Base-by-base conservation (phyloP, 2,113 vertebrate species). In the Pygoscelis antarcticus region DNA sequence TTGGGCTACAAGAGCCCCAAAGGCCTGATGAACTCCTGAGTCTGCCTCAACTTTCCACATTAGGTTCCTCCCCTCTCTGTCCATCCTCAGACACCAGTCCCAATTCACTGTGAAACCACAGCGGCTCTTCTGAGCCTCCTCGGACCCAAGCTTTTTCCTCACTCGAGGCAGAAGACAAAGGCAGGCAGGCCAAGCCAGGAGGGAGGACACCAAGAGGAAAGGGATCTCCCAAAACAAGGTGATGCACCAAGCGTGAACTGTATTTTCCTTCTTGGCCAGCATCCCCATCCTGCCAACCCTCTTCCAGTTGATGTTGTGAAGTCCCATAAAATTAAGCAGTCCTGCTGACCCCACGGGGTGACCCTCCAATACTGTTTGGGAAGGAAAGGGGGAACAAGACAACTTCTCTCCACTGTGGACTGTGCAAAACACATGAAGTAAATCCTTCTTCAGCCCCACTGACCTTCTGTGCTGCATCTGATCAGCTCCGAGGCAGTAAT, bases 331-430 rank as follows among this genome's bases (percentile, higher is more conserved):
- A 17, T 8, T 2, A 27, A 75, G 12, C 12, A 13, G 36, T 6
- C 32, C 42, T 7, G 32, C 47, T 4, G 14, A 15, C 18, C 36
- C n/a, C 38, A 7, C 0, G 2, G 34, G 21, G 38, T n/a, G 57
- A n/a, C 62, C 49, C 34, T n/a, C 42, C 1, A 1, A 12, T 13
- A 11, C 26, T 2, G 2, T 44, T 69, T 5, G 1, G 57, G 69
- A 26, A 16, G 55, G 13, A 36, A 46, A 23, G 21, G 29, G 14
- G n/a, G 27, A 66, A 42, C 26, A 52, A 38, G n/a, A 16, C 46
- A 46, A 34, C 19, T 34, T 52, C 18, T 25, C 47, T 54, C 34
- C 8, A 0, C 51, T 9, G 8, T 3, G 6, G 17, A 16, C 49
- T 9, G 15, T 5, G 10, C 57, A 65, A 65, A 87, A 72, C 1